Evolutionary conservation across 2,113 vertebrate species (phyloP).

Genomic region (Varanus komodoensis): DNA sequence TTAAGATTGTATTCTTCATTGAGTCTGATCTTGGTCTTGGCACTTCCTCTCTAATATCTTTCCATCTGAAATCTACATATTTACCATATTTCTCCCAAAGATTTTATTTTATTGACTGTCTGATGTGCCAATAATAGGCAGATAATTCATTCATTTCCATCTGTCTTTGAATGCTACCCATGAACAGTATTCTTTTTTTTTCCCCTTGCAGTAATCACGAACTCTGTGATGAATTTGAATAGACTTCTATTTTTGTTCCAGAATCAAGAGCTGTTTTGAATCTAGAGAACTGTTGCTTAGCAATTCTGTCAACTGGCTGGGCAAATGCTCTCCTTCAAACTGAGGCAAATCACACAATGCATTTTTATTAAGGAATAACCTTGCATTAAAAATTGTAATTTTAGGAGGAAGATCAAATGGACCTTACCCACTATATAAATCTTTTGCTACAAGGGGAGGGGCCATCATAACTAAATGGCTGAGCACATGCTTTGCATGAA

Average conservation of each 20-base stretch:
- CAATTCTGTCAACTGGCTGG: constrained; percentile 58
- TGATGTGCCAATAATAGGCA: constrained; percentile 29
- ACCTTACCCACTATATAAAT: constrained; percentile 34
- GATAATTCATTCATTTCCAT: constrained; percentile 42
- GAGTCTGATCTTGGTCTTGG: not conserved
- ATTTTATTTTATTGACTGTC: constrained; percentile 29
- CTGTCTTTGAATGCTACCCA: constrained; percentile 45
- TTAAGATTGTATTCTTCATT: not conserved
- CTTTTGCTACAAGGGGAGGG: not conserved
- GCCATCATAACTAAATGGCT: not conserved
- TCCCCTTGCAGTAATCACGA: constrained; percentile 45
- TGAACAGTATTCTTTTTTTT: constrained; percentile 17
- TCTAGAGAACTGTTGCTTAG: constrained; percentile 70
- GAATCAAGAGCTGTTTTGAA: constrained; percentile 59
- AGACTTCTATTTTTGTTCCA: constrained; percentile 55
- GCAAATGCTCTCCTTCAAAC: constrained; percentile 45
- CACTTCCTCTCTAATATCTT: not conserved
- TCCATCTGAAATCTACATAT: constrained; percentile 10
- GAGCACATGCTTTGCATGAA: too few species aligned
- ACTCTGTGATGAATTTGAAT: constrained; percentile 45
- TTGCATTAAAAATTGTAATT: constrained; percentile 51
- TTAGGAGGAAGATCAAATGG: constrained; percentile 48
- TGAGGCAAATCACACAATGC: constrained; percentile 37
- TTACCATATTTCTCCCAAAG: constrained; percentile 5
- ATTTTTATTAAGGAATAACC: constrained; percentile 57